These are phyloP conservation scores for Enteromius trimaculatus DNA, from an alignment of 2,797 vertebrate genomes.

Conservation along the genomic window DNA sequence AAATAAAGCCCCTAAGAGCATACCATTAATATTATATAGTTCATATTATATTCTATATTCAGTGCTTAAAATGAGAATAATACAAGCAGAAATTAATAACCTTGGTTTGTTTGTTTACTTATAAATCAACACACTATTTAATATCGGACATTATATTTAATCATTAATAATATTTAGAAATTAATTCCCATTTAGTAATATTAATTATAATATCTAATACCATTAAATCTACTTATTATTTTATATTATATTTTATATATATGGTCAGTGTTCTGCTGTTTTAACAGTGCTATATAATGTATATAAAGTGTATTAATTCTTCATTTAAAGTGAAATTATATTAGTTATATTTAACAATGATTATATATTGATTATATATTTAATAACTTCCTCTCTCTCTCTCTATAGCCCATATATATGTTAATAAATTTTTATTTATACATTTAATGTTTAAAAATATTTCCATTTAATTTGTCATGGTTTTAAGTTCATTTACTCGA, in stretches of 20 bases:
- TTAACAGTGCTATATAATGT: neutral
- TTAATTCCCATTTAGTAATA: neutral
- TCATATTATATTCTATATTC: too few relatives aligned
- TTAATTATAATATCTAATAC: neutral
- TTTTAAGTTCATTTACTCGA: neutral
- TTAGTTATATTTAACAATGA: neutral
- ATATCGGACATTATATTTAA: neutral
- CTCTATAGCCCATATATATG: too few relatives aligned
- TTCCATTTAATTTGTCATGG: neutral
- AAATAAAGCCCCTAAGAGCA: neutral
- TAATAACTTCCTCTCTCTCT: too few relatives aligned
- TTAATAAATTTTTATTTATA: neutral
- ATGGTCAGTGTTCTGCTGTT: too few relatives aligned
- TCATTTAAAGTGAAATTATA: neutral
- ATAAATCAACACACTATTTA: neutral
- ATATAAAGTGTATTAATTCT: too few relatives aligned
- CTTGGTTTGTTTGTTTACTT: neutral
- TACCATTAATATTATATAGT: neutral
- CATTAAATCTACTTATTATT: neutral
- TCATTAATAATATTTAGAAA: neutral
- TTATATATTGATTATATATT: too few relatives aligned
- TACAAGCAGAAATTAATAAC: neutral
- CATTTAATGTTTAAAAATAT: neutral
- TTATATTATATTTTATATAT: neutral
- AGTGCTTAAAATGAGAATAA: neutral